Conservation (phyloP, 2,888 invertebrate genomes). For the Pterobdella sp. region DNA sequence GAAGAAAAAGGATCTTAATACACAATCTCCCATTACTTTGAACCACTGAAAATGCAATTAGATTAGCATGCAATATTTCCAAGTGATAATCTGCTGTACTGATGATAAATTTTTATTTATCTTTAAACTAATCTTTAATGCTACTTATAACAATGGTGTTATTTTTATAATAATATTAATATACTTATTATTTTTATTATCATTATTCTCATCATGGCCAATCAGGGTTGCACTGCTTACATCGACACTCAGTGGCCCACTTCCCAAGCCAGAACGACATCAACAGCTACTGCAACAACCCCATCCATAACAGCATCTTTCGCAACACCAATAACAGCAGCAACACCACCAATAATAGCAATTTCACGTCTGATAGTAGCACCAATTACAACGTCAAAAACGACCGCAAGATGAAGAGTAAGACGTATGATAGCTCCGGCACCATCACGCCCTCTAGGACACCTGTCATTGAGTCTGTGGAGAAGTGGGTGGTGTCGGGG, state of each 20-base stretch:
- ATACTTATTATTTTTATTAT: no score
- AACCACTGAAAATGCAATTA: no score
- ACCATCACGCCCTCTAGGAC: constrained; percentile 12
- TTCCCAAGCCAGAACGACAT: background rate
- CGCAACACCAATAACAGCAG: background rate
- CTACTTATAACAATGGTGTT: no score
- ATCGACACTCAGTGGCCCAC: constrained; percentile 13
- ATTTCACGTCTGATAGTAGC: background rate
- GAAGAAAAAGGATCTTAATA: no score
- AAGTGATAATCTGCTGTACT: no score
- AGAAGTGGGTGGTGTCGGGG: background rate
- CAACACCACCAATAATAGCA: constrained; percentile 3
- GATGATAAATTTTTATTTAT: no score
- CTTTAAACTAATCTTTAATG: no score
- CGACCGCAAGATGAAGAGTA: background rate
- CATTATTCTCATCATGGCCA: no score
- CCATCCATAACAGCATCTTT: background rate
- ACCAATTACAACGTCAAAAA: constrained; percentile 10
- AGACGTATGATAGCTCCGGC: constrained; percentile 9
- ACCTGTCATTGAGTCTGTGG: background rate
- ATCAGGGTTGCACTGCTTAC: background rate
- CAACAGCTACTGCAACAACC: background rate
- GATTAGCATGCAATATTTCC: no score
- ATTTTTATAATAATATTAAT: no score
- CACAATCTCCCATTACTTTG: no score